Evolutionary conservation across 2,797 vertebrate species (phyloP).

Genomic region (Lemur catta): DNA sequence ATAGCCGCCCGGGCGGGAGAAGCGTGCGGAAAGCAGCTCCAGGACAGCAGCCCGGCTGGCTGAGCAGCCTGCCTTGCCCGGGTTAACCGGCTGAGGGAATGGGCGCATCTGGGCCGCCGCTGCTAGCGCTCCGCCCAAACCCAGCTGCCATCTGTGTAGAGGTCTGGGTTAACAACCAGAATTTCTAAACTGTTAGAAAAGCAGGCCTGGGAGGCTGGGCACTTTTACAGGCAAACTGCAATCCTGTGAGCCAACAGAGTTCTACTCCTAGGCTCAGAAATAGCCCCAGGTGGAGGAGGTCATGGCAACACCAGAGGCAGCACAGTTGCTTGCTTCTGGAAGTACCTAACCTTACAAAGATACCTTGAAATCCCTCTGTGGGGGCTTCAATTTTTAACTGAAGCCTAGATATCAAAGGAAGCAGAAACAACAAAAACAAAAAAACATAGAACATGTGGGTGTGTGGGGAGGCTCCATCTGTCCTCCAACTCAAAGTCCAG

Average conservation of each 20-base stretch:
- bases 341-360: neutral
- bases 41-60: neutral
- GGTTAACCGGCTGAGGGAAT: neutral
- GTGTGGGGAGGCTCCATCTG: neutral
- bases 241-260: neutral
- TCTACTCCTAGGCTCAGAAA: neutral
- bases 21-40: neutral
- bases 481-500: neutral
- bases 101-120: neutral
- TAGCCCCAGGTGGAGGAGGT: neutral
- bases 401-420: neutral
- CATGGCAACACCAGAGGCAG: neutral
- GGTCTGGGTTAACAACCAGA: slow-evolving; percentile 1
- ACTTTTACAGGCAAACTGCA: neutral
- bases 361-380: neutral
- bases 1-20: fast-evolving
- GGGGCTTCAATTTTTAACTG: neutral
- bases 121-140: neutral
- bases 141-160: neutral
- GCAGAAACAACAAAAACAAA: neutral
- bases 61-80: neutral
- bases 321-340: neutral
- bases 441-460: neutral
- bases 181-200: slow-evolving; percentile 2
- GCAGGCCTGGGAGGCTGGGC: neutral